phyloP scores from a whole-genome alignment of 2,888 invertebrate species.

The Megaustenia siamemsis region DNA sequence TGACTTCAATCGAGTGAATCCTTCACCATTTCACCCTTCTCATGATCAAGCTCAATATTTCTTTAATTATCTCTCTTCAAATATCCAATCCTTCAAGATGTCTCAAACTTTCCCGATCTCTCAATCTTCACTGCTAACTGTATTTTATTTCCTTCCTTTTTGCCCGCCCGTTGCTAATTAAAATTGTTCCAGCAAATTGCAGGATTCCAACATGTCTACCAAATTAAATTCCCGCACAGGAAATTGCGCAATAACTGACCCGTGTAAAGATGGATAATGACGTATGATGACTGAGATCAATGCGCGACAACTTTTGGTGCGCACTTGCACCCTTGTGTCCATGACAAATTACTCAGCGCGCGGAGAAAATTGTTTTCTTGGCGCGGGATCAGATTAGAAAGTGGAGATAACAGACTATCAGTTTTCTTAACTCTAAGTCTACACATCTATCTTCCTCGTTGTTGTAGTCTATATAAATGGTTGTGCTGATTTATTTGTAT shows the following conservation, averaged over 20 bases:
- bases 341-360: neutral
- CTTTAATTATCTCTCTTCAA: no score
- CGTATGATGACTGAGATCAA: conserved; percentile 30
- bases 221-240: conserved; percentile 32
- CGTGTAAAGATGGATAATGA: conserved; percentile 41
- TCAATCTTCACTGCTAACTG: neutral
- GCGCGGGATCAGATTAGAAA: neutral
- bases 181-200: conserved; percentile 28
- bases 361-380: neutral
- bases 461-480: no score
- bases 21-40: no score
- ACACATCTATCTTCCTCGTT: no score
- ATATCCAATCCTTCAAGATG: neutral
- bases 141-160: neutral
- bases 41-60: no score
- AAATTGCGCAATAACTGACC: conserved; percentile 37
- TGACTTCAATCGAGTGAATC: no score
- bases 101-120: neutral
- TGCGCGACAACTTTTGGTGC: neutral
- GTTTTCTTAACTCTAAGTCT: no score
- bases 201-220: conserved; percentile 30
- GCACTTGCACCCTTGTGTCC: neutral
- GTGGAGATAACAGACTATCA: no score
- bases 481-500: no score
- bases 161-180: conserved; percentile 12